These are phyloP conservation scores for Macaria liturata DNA, from an alignment of 2,888 invertebrate species.

Conservation along the genomic window DNA sequence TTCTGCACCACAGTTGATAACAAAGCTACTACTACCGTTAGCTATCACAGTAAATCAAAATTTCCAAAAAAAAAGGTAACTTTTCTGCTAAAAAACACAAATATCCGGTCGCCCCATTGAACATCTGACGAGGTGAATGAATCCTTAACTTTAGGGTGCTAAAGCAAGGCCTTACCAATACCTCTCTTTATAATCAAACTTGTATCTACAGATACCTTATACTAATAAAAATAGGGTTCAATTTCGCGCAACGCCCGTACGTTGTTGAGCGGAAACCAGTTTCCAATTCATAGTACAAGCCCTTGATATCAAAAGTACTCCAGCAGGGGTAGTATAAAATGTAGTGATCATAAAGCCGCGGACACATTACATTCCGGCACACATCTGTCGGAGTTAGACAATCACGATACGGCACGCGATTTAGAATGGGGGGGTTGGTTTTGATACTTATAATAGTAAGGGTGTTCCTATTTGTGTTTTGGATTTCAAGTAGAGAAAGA, in stretches of 20 bases:
- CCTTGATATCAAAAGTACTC: slow-evolving; percentile 29
- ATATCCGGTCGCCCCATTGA: slow-evolving; percentile 75
- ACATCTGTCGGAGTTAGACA: slow-evolving; percentile 83
- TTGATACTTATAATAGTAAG: slow-evolving; percentile 52
- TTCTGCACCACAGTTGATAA: no score
- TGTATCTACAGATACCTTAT: no score
- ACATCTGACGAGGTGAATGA: slow-evolving; percentile 82
- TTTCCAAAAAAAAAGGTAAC: slow-evolving; percentile 47
- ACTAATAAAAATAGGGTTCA: no score
- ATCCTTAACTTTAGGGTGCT: slow-evolving; percentile 65
- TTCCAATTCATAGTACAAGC: no score
- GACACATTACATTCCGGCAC: slow-evolving; percentile 80
- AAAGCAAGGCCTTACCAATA: slow-evolving; percentile 17
- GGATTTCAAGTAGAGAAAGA: no score
- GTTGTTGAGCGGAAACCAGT: no score
- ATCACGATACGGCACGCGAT: slow-evolving; percentile 83
- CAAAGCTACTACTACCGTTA: slow-evolving; percentile 40
- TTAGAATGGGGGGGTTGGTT: slow-evolving; percentile 40
- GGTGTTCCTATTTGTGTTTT: no score
- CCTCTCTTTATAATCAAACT: no score
- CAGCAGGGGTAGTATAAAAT: slow-evolving; percentile 63
- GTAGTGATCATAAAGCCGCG: slow-evolving; percentile 69
- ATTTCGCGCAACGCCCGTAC: no score
- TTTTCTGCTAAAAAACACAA: slow-evolving; percentile 62
- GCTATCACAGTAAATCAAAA: slow-evolving; percentile 57